Conservation (phyloP, 2,888 invertebrate genomes). For the Lycia hirtaria region DNA sequence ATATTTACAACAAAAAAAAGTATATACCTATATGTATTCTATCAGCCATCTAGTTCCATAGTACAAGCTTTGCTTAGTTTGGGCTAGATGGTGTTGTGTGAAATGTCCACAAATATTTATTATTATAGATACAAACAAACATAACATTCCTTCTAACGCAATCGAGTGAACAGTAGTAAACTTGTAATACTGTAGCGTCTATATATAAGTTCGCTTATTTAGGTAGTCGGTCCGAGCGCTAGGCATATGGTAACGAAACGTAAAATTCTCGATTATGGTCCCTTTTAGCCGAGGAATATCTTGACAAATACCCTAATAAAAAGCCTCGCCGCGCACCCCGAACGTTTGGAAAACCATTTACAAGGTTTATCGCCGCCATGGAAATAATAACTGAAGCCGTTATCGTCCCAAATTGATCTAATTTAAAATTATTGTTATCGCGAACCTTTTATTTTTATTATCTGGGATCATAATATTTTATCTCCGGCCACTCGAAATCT, state of each 20-base stretch:
- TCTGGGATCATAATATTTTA: conserved; percentile 72
- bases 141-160: no score
- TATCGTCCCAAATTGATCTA: conserved; percentile 83
- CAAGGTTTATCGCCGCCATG: conserved; percentile 83
- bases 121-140: no score
- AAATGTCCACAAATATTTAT: no score
- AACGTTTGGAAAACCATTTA: conserved; percentile 84
- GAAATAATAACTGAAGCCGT: conserved; percentile 83
- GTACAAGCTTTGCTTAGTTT: no score
- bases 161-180: neutral
- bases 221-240: conserved; percentile 50
- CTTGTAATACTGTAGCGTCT: neutral
- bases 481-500: conserved; percentile 55
- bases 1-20: no score
- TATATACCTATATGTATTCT: no score
- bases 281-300: conserved; percentile 75
- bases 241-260: conserved; percentile 77
- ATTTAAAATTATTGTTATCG: conserved; percentile 84
- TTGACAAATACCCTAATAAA: conserved; percentile 84
- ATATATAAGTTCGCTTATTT: conserved; percentile 40
- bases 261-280: conserved; percentile 79
- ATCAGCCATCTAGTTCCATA: no score
- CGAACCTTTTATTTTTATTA: conserved; percentile 81
- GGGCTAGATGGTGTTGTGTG: no score
- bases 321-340: conserved; percentile 74